Base-by-base conservation (phyloP, 2,113 vertebrate species). In the Leptobrachium ailaonicum region DNA sequence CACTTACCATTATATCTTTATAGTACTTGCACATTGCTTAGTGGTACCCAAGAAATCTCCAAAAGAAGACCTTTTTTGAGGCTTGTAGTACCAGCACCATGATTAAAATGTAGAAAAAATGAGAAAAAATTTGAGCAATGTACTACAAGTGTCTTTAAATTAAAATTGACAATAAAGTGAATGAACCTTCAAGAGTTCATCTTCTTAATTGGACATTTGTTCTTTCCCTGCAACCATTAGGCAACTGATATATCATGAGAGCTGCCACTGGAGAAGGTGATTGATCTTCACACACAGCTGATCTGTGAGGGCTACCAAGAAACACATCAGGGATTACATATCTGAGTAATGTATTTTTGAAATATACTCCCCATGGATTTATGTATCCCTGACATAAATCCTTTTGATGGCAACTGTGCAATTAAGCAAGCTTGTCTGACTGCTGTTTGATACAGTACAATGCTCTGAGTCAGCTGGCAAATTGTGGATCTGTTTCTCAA, bases 331-430 rank as follows among this genome's bases (percentile, higher is more conserved):
- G 13, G 50, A 69, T 13, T 6, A 12, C 41, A 69, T 68, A 58
- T 76, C 64, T 77, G 75, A 77, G 50, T 42, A 76, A 69, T 56
- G 75, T 69, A 69, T 53, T 60, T 54, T 45, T 44, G 66, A 77
- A 58, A 50, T 54, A 69, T 77, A 64, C 53, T 77, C 66, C 54
- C 75, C 54, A 41, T 44, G 53, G 66, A 47, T 68, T 56, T 68
- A 68, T 67, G 40, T 54, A 54, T 44, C 12, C 40, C 41, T 13
- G n/a, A 11, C 66, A 76, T 68, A 76, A 76, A 68, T 76, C 63
- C 41, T 68, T 56, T 76, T 56, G 41, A 68, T 42, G 64, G 56
- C 66, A 68, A 56, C 50, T 9, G 40, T 68, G 1, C 41, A 76
- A 58, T 76, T 68, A 14, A 43, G 20, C 53, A 54, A 41, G 56